phyloP scores from a whole-genome alignment of 2,888 invertebrate species.

The Drosophila testacea region DNA sequence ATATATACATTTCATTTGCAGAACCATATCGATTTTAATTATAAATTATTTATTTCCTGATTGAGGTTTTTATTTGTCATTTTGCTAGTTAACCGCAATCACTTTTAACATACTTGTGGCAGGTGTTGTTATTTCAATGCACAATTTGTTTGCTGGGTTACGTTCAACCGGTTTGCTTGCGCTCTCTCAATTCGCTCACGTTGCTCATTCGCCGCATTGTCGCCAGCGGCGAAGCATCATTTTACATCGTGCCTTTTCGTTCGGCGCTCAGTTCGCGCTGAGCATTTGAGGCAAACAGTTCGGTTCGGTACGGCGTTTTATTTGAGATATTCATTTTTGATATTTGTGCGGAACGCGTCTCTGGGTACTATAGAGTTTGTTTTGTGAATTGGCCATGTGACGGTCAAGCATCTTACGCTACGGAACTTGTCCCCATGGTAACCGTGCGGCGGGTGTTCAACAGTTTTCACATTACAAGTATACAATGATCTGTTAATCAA shows the following conservation, averaged over 20 bases:
- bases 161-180: slow-evolving; percentile 55
- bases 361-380: slow-evolving; percentile 30
- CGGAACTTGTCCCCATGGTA: slow-evolving; percentile 37
- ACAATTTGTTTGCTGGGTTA: slow-evolving; percentile 49
- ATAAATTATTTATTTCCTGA: neutral
- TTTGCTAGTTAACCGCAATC: neutral
- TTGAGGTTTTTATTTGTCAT: neutral
- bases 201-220: slow-evolving; percentile 36
- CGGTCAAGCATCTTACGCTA: slow-evolving; percentile 40
- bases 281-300: slow-evolving; percentile 61
- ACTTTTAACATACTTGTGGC: neutral
- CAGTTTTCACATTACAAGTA: slow-evolving; percentile 44
- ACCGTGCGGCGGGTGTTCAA: slow-evolving; percentile 36
- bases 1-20: too few species aligned
- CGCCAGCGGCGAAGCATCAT: slow-evolving; percentile 11
- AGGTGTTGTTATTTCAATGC: neutral
- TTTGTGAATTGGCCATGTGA: slow-evolving; percentile 57
- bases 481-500: slow-evolving; percentile 30
- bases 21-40: neutral
- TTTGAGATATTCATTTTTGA: slow-evolving; percentile 10
- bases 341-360: slow-evolving; percentile 32
- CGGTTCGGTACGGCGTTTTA: slow-evolving; percentile 20
- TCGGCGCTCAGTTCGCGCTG: slow-evolving; percentile 57
- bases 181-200: slow-evolving; percentile 35
- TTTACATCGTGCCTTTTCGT: slow-evolving; percentile 11